Conservation (phyloP, 53 echinoderm and acorn worm genomes). For the Hippasteria phrygiana region DNA sequence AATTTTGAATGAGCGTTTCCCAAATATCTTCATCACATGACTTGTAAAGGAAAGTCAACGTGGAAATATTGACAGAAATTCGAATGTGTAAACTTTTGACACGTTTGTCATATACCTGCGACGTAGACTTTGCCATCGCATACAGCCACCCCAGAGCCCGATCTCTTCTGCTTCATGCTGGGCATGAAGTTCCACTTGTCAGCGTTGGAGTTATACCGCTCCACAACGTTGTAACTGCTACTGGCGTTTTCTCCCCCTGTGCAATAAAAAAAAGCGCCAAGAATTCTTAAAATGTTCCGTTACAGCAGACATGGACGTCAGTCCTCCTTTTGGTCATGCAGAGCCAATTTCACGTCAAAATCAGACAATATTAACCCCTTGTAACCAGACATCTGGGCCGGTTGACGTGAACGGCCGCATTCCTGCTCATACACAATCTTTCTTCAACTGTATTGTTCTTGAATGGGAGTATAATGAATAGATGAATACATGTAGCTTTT, state of each 20-base stretch:
- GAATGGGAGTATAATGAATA: no score
- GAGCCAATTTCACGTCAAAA: no score
- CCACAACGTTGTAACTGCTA: conserved; percentile 89
- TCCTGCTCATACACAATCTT: no score
- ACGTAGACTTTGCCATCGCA: conserved; percentile 98
- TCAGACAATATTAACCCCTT: no score
- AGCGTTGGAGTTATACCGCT: conserved; percentile 81
- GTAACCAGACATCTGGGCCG: no score
- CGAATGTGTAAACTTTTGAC: neutral
- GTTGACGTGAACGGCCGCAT: no score
- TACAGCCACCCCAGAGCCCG: conserved; percentile 93
- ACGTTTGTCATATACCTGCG: conserved; percentile 74
- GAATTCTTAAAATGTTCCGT: neutral
- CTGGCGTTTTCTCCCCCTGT: conserved; percentile 92
- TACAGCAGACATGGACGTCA: neutral
- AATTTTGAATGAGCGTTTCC: neutral
- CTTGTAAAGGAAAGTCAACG: no score
- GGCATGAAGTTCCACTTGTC: conserved; percentile 91
- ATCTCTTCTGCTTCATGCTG: conserved; percentile 93
- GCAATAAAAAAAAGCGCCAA: neutral
- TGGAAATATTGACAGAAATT: no score
- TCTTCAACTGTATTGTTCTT: no score
- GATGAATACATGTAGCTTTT: no score
- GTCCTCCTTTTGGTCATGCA: no score
- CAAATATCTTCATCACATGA: no score